Evolutionary conservation across 1,140 invertebrate species (phyloP), one percentile per base, ranked within the genome.

Genomic region (Trichoplusia ni): DNA sequence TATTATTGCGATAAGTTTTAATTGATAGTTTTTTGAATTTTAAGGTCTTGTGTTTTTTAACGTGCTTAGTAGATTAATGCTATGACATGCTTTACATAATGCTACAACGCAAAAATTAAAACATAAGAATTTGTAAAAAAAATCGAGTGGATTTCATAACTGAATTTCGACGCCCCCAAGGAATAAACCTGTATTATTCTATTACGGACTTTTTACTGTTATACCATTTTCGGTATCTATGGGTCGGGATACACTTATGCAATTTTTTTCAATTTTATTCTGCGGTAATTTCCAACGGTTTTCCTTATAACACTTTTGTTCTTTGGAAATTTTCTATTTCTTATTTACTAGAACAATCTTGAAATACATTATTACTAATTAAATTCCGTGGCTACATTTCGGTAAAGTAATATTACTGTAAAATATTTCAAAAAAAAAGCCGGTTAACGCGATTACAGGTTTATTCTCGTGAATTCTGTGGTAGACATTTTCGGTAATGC

Each of bases 221-320:
- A 40, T 40, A 40, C 14, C 37, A 40, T 40, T 40, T 40, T 18
- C 37, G 37, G 37, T 8, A 40, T 40, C 37, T 40, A 40, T 40
- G 37, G 37, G 37, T 40, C 37, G 37, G 37, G 47, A 46, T 60
- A 33, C 42, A 60, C 31, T 16, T 60, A 47, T 60, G 29, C 44
- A 40, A 46, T 33, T 40, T 53, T 53, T 53, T 53, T 53, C 9
- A 37, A 6, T 33, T 40, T 58, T 58, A 42, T 58, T 42, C 25
- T 40, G 35, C 21, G 21, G n/a, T 47, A 21, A 6, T 37, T 63
- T 42, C 49, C 13, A 42, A 53, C 29, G 49, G 16, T 63, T 40
- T 51, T 35, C 33, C 31, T 25, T 51, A 51, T 38, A 44, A 61
- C 37, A 61, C 14, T 60, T 60, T 60, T 60, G 44, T 47, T 60